Evolutionary conservation across 1,140 invertebrate species (phyloP), one percentile per base, ranked within the genome.

Genomic region (Aphelenchoides avenae): DNA sequence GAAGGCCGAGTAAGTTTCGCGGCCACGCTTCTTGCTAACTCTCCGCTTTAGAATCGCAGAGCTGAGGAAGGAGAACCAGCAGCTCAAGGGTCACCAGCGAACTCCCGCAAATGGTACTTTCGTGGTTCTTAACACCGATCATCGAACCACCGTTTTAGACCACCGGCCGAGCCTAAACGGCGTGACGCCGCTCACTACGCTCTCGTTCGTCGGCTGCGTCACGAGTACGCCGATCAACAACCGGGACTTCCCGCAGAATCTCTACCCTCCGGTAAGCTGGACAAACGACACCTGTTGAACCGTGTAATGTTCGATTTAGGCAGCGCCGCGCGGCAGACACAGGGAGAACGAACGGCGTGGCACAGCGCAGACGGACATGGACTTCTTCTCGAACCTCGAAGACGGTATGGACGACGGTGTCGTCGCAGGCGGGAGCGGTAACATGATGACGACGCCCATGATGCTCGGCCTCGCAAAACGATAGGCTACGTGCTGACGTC

Each of bases 171-270:
- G 41, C 51, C 41, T 51, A 5, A 51, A 51, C 30, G 48, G 48
- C 15, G 41, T 18, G 11, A 51, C 48, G n/a, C 48, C 48, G 48
- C 4, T 51, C n/a, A 52, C 24, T 29, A 43, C 48, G 3, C 31
- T 51, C 5, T 51, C 48, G 15, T 51, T 51, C n/a, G n/a, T 51
- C 4, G 31, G 31, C 30, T 51, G 48, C 40, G 48, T 46, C 5
- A 51, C 48, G 4, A 44, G 31, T 5, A 51, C 48, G 40, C 48
- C 48, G 24, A 51, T 51, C 4, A 43, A 48, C 15, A 26, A 42
- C 11, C 22, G 26, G 7, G 3, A 46, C 3, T 33, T 51, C 9
- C 15, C n/a, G n/a, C n/a, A n/a, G n/a, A n/a, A n/a, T n/a, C n/a
- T n/a, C n/a, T n/a, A n/a, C n/a, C n/a, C n/a, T n/a, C n/a, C n/a